Evolutionary conservation across 2,113 vertebrate genomes (phyloP).

Genomic region (Urocitellus parryii): DNA sequence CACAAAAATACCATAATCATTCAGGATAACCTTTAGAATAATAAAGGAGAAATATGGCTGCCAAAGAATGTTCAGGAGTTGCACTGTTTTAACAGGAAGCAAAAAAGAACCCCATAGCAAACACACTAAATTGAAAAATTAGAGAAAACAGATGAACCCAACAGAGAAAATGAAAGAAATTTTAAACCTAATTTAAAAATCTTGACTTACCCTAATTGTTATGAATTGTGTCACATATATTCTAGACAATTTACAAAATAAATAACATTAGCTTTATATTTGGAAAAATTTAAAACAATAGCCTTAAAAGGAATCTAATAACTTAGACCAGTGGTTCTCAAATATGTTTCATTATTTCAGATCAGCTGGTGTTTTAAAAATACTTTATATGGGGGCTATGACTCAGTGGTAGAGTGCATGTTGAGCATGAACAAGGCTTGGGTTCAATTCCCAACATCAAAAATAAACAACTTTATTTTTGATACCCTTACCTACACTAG

Average conservation of each 20-base stretch:
- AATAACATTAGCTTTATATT: background rate
- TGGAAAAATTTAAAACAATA: slow-evolving; percentile 4
- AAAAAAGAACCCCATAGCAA: slow-evolving; percentile 1
- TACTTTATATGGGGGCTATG: background rate
- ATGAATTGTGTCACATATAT: background rate
- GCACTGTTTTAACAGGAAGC: background rate
- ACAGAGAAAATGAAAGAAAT: background rate
- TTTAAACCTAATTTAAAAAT: slow-evolving; percentile 46
- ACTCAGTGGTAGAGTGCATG: background rate
- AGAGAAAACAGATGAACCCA: background rate
- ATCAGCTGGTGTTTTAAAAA: background rate
- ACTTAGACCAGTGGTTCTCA: background rate
- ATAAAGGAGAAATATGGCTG: background rate
- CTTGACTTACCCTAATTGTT: background rate
- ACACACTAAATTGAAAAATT: background rate
- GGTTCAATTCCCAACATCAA: background rate
- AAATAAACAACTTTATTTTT: background rate
- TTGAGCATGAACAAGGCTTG: background rate
- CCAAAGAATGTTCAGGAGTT: background rate
- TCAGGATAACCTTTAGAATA: no score
- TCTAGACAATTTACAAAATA: background rate
- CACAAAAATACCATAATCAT: no score
- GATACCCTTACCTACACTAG: background rate
- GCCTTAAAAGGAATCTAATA: slow-evolving; percentile 15
- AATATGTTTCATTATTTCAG: slow-evolving; percentile 13